Base-by-base conservation (phyloP, 2,797 vertebrate species). In the Pipistrellus kuhlii region DNA sequence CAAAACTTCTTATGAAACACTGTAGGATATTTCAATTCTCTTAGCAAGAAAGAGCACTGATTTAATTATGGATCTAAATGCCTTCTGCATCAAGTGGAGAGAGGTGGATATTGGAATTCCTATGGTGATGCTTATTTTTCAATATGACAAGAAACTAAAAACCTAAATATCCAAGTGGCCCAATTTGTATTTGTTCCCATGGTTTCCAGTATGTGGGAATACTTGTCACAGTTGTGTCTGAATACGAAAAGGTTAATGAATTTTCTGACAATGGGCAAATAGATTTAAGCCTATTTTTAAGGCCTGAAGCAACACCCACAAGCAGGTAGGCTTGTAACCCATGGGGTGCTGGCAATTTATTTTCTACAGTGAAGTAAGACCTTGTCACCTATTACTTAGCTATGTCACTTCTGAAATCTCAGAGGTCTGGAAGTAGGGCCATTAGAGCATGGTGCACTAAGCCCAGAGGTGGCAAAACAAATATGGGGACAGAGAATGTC, bases 201-300 rank as follows among this genome's bases (percentile, higher is more conserved):
- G 32, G 38, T 92, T 96, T 97, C 91, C 75, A 76, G 46, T 62
- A 41, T n/a, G 66, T 27, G 35, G 13, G 57, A 93, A 83, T 48
- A 23, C 53, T 95, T 35, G 85, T 17, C 81, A 82, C 57, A 48
- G 76, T 95, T 94, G 68, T 90, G 32, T 92, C 85, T 94, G 93
- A 85, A 85, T 94, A 76, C 90, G 90, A 82, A 91, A 97, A 96
- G 97, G 94, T 96, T 97, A 94, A 96, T 94, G 95, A 94, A 73
- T 96, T 97, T 97, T 83, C 64, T 88, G 91, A 90, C 91, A 95
- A 59, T 85, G 80, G 92, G 89, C 69, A 95, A 90, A 96, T 91
- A 68, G 66, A 51, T 72, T 82, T 44, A 95, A 87, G 48, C n/a
- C 76, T 90, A 21, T 81, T 88, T 87, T 76, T 68, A 88, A 35